Evolutionary conservation across 1,140 invertebrate genomes (phyloP).

Genomic region (Tribolium madens): DNA sequence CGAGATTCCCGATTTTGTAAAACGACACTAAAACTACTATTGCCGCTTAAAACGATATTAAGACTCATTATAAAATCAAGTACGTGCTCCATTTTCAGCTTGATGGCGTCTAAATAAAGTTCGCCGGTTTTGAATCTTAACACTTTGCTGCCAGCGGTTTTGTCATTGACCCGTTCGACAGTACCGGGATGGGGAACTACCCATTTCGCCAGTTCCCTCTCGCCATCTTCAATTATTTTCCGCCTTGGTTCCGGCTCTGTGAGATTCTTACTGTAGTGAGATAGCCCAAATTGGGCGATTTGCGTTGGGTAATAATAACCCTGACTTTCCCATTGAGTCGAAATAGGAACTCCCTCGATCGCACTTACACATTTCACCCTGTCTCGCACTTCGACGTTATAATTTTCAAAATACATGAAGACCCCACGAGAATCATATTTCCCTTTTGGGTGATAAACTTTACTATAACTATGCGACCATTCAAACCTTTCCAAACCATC

Average conservation of each 20-base stretch:
- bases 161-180: constrained; percentile 73
- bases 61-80: constrained; percentile 83
- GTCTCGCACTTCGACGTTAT: constrained; percentile 95
- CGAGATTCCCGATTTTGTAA: constrained; percentile 83
- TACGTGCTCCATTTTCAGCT: constrained; percentile 78
- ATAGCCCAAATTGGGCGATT: constrained; percentile 97
- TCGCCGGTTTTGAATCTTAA: constrained; percentile 81
- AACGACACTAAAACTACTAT: constrained; percentile 83
- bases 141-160: constrained; percentile 69
- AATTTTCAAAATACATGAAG: constrained; percentile 97
- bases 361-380: constrained; percentile 96
- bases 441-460: constrained; percentile 88
- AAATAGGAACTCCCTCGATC: constrained; percentile 91
- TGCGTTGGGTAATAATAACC: constrained; percentile 99
- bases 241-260: constrained; percentile 81
- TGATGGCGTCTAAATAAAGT: constrained; percentile 76
- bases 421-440: constrained; percentile 90
- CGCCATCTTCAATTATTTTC: constrained; percentile 81
- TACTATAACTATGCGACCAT: constrained; percentile 95
- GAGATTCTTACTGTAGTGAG: constrained; percentile 96
- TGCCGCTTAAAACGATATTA: constrained; percentile 79
- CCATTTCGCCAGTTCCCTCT: constrained; percentile 76
- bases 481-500: constrained; percentile 85
- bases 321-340: constrained; percentile 93
- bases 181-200: constrained; percentile 74